Percentiles rank a stretch among this genome's conserved stretches.
Evolutionary conservation across 2,113 vertebrate species (phyloP).

Genomic region (Phoenicopterus ruber): DNA sequence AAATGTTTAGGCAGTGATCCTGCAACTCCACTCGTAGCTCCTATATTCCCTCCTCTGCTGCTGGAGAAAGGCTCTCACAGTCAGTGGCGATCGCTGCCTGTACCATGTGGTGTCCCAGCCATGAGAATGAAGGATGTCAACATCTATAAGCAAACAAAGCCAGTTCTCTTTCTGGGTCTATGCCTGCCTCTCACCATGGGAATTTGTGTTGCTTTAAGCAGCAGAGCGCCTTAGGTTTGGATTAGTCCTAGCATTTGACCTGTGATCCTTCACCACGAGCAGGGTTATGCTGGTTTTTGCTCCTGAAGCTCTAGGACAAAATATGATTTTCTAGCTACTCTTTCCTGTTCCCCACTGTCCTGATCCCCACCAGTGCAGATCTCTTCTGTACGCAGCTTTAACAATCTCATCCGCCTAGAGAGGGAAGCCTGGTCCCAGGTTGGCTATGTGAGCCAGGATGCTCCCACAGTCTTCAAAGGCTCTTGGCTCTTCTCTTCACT

Average conservation of each 20-base stretch:
- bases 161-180: not conserved
- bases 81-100: rapidly evolving
- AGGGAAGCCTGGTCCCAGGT: not conserved
- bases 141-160: not conserved
- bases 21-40: not conserved
- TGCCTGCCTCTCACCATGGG: not conserved
- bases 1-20: not conserved
- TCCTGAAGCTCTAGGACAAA: not conserved
- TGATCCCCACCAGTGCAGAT: not conserved
- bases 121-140: not conserved
- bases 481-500: not conserved
- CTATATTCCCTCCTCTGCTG: not conserved
- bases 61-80: not conserved
- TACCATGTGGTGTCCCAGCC: not conserved
- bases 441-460: not conserved
- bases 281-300: not conserved
- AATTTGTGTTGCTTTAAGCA: not conserved
- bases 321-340: not conserved
- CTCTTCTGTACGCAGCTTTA: not conserved
- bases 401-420: not conserved
- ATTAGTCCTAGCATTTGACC: not conserved
- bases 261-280: not conserved
- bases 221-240: not conserved
- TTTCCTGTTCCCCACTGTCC: not conserved
- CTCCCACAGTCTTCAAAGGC: not conserved